phyloP scores from a whole-genome alignment of 2,888 invertebrate species.

The Pseudococcus viburni region DNA sequence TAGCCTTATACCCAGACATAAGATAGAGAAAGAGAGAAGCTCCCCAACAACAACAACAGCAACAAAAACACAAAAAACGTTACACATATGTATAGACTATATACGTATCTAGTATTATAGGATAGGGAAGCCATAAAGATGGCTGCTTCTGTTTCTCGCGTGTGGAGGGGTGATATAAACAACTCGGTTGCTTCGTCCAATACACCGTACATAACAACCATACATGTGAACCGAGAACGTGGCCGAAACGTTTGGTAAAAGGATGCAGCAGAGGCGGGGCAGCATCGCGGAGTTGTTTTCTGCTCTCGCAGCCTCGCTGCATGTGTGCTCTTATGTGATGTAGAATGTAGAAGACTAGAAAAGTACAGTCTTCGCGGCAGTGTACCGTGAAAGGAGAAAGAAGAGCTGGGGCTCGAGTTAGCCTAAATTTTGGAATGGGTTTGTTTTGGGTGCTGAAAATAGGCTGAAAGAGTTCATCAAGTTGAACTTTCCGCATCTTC shows the following conservation, averaged over 20 bases:
- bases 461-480: no score
- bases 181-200: constrained; percentile 48
- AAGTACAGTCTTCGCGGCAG: no score
- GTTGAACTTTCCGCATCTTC: no score
- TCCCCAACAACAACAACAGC: neutral
- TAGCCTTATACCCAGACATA: no score
- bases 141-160: constrained; percentile 62
- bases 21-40: neutral
- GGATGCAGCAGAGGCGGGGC: constrained; percentile 1
- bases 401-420: no score
- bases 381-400: no score
- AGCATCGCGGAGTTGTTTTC: neutral
- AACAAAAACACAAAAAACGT: neutral
- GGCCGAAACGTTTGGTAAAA: constrained; percentile 16
- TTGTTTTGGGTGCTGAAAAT: no score
- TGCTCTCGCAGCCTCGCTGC: neutral
- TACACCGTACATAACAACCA: constrained; percentile 10
- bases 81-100: neutral
- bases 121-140: constrained; percentile 59
- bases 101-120: constrained; percentile 28
- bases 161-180: constrained; percentile 58
- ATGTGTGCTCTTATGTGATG: neutral
- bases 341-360: neutral
- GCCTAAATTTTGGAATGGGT: no score
- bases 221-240: constrained; percentile 23